Conservation (phyloP, 2,113 vertebrate genomes). For the Loxodonta africana region DNA sequence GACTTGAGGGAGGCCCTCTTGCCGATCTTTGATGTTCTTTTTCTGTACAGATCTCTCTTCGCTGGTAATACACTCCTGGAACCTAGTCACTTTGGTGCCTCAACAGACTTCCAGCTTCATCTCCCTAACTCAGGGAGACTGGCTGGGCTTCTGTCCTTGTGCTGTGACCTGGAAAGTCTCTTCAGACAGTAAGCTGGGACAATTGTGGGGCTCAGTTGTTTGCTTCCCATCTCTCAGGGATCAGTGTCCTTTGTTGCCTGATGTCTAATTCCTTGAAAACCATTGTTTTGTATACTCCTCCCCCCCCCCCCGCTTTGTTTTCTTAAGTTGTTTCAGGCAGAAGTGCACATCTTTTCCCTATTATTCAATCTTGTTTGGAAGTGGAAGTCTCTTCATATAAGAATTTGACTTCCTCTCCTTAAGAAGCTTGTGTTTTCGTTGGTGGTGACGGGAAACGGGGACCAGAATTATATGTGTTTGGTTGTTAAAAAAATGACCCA, state of each 20-base stretch:
- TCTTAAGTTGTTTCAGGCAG: background rate
- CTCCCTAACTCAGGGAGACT: background rate
- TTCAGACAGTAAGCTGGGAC: too few species aligned
- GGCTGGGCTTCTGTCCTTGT: background rate
- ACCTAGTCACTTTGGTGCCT: background rate
- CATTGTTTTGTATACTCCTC: background rate
- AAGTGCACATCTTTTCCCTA: background rate
- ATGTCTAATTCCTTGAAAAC: background rate
- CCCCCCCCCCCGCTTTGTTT: background rate
- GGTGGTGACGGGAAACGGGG: background rate
- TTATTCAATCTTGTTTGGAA: background rate
- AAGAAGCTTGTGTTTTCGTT: conserved; percentile 8
- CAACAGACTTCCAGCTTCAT: background rate
- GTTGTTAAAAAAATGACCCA: background rate
- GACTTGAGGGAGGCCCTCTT: background rate
- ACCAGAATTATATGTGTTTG: background rate
- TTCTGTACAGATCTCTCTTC: too few species aligned
- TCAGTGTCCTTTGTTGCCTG: background rate
- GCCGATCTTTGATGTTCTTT: too few species aligned
- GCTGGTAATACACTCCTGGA: background rate
- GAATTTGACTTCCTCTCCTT: background rate
- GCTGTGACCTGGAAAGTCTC: background rate
- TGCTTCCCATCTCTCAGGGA: background rate
- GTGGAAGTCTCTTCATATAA: background rate
- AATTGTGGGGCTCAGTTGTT: background rate